phyloP scores from a whole-genome alignment of 2,888 invertebrate genomes.

The Noctua janthina region DNA sequence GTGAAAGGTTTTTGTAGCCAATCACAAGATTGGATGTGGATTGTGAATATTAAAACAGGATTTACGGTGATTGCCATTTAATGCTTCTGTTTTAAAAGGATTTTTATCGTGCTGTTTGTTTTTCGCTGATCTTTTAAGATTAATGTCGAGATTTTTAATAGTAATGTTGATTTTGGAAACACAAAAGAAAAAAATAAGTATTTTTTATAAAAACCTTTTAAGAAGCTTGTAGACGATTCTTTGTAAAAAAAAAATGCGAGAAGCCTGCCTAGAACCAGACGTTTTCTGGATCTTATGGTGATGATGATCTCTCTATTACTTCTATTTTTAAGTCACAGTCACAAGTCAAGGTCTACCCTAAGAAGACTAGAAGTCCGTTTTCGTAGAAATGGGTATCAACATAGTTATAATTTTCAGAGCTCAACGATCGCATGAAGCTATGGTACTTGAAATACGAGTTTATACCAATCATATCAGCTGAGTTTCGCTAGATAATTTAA shows the following conservation, averaged over 20 bases:
- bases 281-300: neutral
- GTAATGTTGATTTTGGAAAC: neutral
- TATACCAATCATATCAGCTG: neutral
- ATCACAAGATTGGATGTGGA: conserved; percentile 61
- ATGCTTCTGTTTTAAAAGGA: conserved; percentile 38
- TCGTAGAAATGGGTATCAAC: neutral
- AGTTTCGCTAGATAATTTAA: neutral
- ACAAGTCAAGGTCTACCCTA: neutral
- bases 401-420: neutral
- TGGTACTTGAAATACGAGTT: neutral
- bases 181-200: neutral
- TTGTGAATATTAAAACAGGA: conserved; percentile 62
- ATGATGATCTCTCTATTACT: neutral
- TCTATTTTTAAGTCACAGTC: neutral
- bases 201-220: too few relatives aligned
- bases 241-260: too few relatives aligned
- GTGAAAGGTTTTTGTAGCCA: conserved; percentile 64
- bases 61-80: conserved; percentile 57
- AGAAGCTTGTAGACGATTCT: too few relatives aligned
- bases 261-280: neutral
- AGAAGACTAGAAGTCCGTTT: neutral
- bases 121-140: neutral
- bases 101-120: conserved; percentile 26
- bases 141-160: neutral
- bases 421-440: neutral